A percentile compares a stretch with the other conserved stretches of the same genome.
Conservation (phyloP, 2,888 invertebrate species). For the Euclidia mi region DNA sequence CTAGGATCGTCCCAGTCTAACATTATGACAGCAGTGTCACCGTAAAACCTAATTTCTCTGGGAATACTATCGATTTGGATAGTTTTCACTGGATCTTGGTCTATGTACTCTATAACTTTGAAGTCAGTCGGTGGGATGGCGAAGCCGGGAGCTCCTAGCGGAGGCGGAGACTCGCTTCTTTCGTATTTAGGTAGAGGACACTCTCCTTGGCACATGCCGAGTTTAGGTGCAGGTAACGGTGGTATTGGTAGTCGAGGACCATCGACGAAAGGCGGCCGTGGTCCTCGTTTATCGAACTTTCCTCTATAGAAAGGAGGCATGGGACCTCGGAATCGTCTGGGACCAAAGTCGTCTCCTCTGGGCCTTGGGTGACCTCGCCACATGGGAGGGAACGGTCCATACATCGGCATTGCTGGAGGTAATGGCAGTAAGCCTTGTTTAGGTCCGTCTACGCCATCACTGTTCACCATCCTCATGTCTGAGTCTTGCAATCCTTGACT, state of each 20-base stretch:
- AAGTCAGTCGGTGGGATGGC: constrained; percentile 78
- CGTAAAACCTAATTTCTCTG: constrained; percentile 96
- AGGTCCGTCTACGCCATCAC: constrained; percentile 60
- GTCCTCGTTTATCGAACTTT: constrained; percentile 74
- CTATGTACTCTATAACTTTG: constrained; percentile 81
- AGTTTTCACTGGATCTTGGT: constrained; percentile 93
- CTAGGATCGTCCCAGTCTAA: constrained; percentile 96
- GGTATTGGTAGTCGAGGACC: constrained; percentile 66
- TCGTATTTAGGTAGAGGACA: constrained; percentile 77
- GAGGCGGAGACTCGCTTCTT: constrained; percentile 75
- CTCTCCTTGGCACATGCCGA: constrained; percentile 79
- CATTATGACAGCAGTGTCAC: constrained; percentile 95
- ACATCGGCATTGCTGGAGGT: constrained; percentile 75
- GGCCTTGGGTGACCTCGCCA: constrained; percentile 79
- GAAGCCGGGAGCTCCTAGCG: constrained; percentile 78
- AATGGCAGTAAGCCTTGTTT: constrained; percentile 63
- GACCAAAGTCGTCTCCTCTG: constrained; percentile 74
- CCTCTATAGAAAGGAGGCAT: constrained; percentile 73
- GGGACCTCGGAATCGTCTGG: constrained; percentile 76
- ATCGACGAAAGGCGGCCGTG: constrained; percentile 69
- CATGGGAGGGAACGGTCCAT: constrained; percentile 63
- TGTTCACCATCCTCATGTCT: constrained; percentile 72
- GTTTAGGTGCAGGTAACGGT: constrained; percentile 74
- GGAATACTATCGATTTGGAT: constrained; percentile 95
- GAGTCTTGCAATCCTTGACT: constrained; percentile 75